A percentile compares a stretch with the other conserved stretches of the same genome.
Evolutionary conservation across 2,888 invertebrate genomes (phyloP).

Genomic region (Diplazon laetatorius): DNA sequence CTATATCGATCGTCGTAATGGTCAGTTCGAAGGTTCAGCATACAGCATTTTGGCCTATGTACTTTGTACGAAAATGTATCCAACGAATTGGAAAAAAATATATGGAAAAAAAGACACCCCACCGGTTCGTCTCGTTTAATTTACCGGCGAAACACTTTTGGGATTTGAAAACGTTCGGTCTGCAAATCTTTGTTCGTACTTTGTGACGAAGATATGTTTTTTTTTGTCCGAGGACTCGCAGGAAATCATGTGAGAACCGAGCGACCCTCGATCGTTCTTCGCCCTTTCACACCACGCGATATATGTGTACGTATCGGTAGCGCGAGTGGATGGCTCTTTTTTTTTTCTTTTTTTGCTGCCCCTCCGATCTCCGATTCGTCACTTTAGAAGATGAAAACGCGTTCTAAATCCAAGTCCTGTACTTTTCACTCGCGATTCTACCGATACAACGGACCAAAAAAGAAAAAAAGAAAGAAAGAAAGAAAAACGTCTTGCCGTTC

Average conservation of each 20-base stretch:
- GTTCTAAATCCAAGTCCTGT: slow-evolving; percentile 2
- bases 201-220: slow-evolving; percentile 20
- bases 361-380: slow-evolving; percentile 53
- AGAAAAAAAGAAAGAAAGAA: no score
- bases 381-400: slow-evolving; percentile 57
- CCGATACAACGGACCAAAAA: slow-evolving; percentile 27
- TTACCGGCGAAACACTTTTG: slow-evolving; percentile 12
- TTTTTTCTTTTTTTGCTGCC: slow-evolving; percentile 31
- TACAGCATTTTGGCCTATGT: no score
- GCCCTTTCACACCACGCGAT: slow-evolving; percentile 17
- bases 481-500: slow-evolving; percentile 40
- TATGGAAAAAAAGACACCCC: no score
- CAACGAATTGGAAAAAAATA: no score
- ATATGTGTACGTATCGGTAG: slow-evolving; percentile 38
- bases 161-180: slow-evolving; percentile 11
- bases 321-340: slow-evolving; percentile 30
- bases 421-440: slow-evolving; percentile 26
- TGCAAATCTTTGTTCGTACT: slow-evolving; percentile 15
- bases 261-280: slow-evolving; percentile 21
- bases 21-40: no score
- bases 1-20: no score
- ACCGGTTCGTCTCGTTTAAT: slow-evolving; percentile 19
- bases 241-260: slow-evolving; percentile 53
- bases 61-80: no score
- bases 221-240: slow-evolving; percentile 54